These are phyloP conservation scores for Vesta saturnalis DNA, from an alignment of 2,888 invertebrate genomes.

Conservation along the genomic window DNA sequence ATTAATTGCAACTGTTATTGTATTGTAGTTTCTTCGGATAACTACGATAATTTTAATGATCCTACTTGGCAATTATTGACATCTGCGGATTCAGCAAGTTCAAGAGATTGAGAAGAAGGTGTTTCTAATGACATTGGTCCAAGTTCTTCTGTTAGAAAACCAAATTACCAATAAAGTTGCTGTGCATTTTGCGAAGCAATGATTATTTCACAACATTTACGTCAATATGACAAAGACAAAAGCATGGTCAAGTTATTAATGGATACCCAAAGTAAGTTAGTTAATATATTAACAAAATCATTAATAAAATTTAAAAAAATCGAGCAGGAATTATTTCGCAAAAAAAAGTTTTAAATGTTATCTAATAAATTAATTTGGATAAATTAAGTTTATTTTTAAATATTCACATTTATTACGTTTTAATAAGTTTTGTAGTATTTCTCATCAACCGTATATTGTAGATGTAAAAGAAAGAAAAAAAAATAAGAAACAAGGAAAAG, in stretches of 20 bases:
- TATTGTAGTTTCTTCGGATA: not conserved
- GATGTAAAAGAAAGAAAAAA: no score
- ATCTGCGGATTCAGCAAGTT: not conserved
- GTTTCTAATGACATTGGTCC: not conserved
- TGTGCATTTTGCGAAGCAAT: no score
- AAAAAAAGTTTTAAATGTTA: not conserved
- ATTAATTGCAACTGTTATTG: not conserved
- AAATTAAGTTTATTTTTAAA: not conserved
- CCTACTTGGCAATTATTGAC: no score
- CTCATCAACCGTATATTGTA: no score
- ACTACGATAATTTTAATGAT: not conserved
- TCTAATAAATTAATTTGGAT: not conserved
- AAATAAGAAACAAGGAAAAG: slow-evolving; percentile 21
- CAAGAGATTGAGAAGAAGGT: not conserved
- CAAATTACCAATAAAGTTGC: slow-evolving; percentile 9
- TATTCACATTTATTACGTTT: no score
- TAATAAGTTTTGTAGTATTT: no score
- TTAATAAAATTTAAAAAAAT: not conserved
- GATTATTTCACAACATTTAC: slow-evolving; percentile 17
- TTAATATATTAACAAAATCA: no score
- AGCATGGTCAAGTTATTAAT: no score
- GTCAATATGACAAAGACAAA: slow-evolving; percentile 16
- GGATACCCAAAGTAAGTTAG: no score
- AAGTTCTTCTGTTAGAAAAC: no score
- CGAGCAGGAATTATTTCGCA: no score